phyloP scores from a whole-genome alignment of 1,140 invertebrate genomes.

The Helicorthomorpha holstii region DNA sequence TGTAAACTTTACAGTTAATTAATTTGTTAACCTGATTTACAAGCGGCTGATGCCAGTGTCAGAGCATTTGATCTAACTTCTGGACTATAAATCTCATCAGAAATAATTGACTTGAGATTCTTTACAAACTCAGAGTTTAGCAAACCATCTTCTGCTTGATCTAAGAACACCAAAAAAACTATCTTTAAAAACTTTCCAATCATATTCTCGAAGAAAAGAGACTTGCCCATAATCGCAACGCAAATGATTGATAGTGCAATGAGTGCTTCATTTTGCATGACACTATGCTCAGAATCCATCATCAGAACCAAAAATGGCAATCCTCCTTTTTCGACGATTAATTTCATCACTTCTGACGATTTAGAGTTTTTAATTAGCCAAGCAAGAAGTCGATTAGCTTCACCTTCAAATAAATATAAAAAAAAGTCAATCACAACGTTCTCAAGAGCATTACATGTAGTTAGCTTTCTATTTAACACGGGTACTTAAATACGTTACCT shows the following conservation, averaged over 20 bases:
- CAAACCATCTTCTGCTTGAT: background rate
- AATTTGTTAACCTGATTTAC: background rate
- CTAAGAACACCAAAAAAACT: background rate
- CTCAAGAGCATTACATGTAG: too few species aligned
- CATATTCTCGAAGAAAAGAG: background rate
- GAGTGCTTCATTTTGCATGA: conserved; percentile 75
- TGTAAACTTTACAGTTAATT: background rate
- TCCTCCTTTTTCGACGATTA: conserved; percentile 45
- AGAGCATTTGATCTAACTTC: background rate
- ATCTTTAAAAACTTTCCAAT: too few species aligned
- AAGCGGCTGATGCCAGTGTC: background rate
- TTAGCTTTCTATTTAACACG: too few species aligned
- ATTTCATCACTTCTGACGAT: conserved; percentile 38
- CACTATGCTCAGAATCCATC: conserved; percentile 55
- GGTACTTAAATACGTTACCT: conserved; percentile 16
- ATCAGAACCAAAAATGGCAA: conserved; percentile 56
- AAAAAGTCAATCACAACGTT: too few species aligned
- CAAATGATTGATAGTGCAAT: conserved; percentile 25
- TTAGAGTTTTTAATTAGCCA: conserved; percentile 59
- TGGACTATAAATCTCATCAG: background rate
- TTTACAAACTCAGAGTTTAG: background rate
- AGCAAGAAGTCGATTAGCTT: conserved; percentile 61
- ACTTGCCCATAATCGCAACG: conserved; percentile 19
- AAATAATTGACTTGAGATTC: background rate
- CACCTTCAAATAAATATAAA: conserved; percentile 37